These are phyloP conservation scores for Apodemus speciosus DNA, from an alignment of 2,113 vertebrate species.

Conservation along the genomic window DNA sequence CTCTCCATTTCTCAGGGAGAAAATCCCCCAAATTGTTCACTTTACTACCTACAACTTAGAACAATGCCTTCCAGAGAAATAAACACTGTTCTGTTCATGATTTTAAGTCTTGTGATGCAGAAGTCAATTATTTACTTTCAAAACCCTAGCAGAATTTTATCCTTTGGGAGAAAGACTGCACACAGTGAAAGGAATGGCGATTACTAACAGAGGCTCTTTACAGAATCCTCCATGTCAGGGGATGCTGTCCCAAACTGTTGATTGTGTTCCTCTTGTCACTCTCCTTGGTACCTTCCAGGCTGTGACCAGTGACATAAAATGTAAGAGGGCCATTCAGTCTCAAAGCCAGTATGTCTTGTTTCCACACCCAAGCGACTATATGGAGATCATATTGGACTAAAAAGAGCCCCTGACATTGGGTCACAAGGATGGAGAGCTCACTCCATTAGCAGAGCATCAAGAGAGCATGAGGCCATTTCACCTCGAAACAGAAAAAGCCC, in stretches of 20 bases:
- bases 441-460: slow-evolving; percentile 81
- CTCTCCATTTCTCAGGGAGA: slow-evolving; percentile 38
- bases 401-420: slow-evolving; percentile 74
- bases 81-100: slow-evolving; percentile 9
- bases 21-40: slow-evolving; percentile 47
- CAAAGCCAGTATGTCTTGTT: slow-evolving; percentile 71
- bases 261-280: slow-evolving; percentile 83
- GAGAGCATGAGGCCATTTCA: slow-evolving; percentile 67
- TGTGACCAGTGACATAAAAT: slow-evolving; percentile 77
- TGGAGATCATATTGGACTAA: slow-evolving; percentile 70
- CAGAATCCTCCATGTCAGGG: slow-evolving; percentile 74
- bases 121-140: slow-evolving; percentile 60
- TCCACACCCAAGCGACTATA: slow-evolving; percentile 66
- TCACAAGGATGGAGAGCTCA: slow-evolving; percentile 68
- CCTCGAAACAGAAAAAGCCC: slow-evolving; percentile 71
- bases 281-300: slow-evolving; percentile 74
- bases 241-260: slow-evolving; percentile 81
- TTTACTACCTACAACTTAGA: background rate
- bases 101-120: slow-evolving; percentile 36
- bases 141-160: slow-evolving; percentile 73
- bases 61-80: slow-evolving; percentile 50
- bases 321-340: slow-evolving; percentile 77
- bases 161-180: slow-evolving; percentile 61
- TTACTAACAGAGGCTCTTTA: slow-evolving; percentile 64
- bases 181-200: slow-evolving; percentile 73